Percentiles rank a stretch among this genome's conserved stretches.
Conservation (phyloP, 2,888 invertebrate species). For the Stictocephala bisonia region DNA sequence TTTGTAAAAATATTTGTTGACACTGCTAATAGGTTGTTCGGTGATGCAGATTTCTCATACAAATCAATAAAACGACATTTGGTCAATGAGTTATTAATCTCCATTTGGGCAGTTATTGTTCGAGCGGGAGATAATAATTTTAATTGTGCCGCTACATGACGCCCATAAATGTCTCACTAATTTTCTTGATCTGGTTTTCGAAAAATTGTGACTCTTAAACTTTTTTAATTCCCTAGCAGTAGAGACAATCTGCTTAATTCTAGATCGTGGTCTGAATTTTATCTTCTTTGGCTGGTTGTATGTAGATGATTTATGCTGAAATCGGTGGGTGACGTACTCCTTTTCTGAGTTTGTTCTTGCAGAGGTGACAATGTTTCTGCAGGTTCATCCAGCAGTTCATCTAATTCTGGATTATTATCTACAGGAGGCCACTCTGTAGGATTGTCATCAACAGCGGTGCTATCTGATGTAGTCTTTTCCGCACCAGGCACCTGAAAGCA, state of each 20-base stretch:
- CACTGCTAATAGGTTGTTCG: too few species aligned
- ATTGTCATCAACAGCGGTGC: not conserved
- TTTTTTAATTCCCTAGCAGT: too few species aligned
- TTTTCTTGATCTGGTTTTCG: too few species aligned
- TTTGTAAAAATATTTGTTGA: too few species aligned
- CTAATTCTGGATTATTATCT: not conserved
- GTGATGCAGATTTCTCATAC: too few species aligned
- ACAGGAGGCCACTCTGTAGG: not conserved
- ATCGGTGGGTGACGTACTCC: not conserved
- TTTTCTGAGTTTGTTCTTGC: not conserved
- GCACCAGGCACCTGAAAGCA: not conserved
- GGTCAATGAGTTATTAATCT: too few species aligned
- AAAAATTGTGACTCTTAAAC: too few species aligned
- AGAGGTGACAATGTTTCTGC: not conserved
- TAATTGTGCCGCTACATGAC: too few species aligned
- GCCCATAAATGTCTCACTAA: too few species aligned
- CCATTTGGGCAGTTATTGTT: too few species aligned
- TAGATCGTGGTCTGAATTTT: constrained; percentile 60
- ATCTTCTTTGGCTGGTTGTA: not conserved
- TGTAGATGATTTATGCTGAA: not conserved
- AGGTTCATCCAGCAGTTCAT: not conserved
- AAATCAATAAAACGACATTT: too few species aligned
- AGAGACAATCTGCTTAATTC: not conserved
- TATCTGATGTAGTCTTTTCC: not conserved
- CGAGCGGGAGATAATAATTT: too few species aligned